phyloP scores from a whole-genome alignment of 2,797 vertebrate genomes.

The Danionella dracula region DNA sequence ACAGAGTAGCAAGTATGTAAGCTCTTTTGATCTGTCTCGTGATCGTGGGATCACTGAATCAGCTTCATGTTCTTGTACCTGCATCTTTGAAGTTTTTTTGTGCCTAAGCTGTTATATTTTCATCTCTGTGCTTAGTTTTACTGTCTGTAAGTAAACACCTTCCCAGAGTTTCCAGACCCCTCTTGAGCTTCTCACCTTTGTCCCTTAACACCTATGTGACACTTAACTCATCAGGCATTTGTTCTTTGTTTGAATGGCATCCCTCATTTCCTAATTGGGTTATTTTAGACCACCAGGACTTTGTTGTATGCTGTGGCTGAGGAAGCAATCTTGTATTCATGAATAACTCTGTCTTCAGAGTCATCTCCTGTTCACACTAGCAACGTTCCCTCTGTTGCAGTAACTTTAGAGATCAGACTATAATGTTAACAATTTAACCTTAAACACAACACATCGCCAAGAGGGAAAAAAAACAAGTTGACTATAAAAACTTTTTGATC shows the following conservation, averaged over 20 bases:
- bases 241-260: background rate
- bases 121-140: constrained; percentile 11
- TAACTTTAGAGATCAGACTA: too few species aligned
- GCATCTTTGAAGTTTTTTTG: background rate
- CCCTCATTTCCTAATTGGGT: constrained; percentile 3
- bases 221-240: constrained; percentile 16
- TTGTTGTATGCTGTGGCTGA: background rate
- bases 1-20: constrained; percentile 5
- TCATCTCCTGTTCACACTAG: too few species aligned
- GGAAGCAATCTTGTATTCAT: background rate
- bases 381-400: too few species aligned
- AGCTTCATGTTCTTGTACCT: background rate
- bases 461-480: too few species aligned
- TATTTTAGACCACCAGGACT: background rate
- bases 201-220: background rate
- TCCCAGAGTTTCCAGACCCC: too few species aligned
- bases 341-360: too few species aligned
- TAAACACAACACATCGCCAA: too few species aligned
- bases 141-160: too few species aligned
- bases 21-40: background rate
- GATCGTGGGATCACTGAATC: background rate
- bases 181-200: constrained; percentile 6
- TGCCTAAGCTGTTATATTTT: background rate
- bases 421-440: too few species aligned
- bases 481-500: too few species aligned